Evolutionary conservation across 2,888 invertebrate species (phyloP), one percentile per base, ranked within the genome.

Genomic region (Dastarcus helophoroides): DNA sequence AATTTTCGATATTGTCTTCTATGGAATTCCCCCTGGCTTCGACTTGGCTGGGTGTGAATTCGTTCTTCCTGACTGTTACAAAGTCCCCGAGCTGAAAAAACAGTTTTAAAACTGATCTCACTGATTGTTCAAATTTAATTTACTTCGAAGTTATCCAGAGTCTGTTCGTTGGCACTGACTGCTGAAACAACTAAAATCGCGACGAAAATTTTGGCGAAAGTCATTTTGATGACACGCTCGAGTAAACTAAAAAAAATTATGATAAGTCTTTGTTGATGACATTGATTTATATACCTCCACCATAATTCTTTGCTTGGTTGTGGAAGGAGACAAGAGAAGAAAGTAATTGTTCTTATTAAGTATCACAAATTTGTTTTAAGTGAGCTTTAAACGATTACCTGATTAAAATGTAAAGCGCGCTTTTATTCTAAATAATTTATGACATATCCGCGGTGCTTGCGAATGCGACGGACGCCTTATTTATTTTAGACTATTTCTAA

Each of bases 41-140:
- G 32, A 71, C 67, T 42, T 79, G 75, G 46, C 73, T 73, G 27
- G 66, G 64, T 35, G 72, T 70, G 48, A 67, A 69, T 42, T 71
- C 74, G 60, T 84, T 85, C 46, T 78, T 73, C 39, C 73, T 76
- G 19, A 85, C 76, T 60, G 80, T 79, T 35, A 85, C 72, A 40
- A 71, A 69, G 44, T 83, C 79, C 19, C 31, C 35, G 13, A 35
- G 19, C 35, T 35, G 23, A 29, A 33, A 32, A 7, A 26, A 13
- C 6, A 7, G n/a, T 19, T 19, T 19, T 19, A 19, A 19, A 19
- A 19, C 19, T 19, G 19, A 17, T 7, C 11, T 11, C 7, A 23
- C 7, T 11, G 9, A 23, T 23, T 6, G 7, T 23, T 23, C 6
- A 7, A 17, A 6, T 23, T 10, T 8, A 8, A 23, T 8, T 23